Conservation (phyloP, 1,140 invertebrate species). For the Ceratina calcarata region DNA sequence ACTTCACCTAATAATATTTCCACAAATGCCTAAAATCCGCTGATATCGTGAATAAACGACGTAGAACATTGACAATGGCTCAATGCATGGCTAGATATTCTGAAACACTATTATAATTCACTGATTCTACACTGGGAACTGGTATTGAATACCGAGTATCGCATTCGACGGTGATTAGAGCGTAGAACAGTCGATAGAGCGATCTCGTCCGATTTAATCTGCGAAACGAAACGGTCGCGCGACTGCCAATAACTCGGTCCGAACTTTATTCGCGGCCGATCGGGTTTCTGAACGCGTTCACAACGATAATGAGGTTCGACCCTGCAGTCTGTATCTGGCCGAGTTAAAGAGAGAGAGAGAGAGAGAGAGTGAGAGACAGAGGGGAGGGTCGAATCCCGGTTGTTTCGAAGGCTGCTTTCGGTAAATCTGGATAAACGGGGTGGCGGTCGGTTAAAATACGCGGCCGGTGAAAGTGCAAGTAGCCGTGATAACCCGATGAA, state of each 20-base stretch:
- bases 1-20: no score
- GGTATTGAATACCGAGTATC: neutral
- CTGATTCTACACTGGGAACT: neutral
- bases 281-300: constrained; percentile 22
- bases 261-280: constrained; percentile 22
- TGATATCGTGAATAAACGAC: no score
- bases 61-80: no score
- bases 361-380: neutral
- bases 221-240: neutral
- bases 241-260: constrained; percentile 22
- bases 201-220: constrained; percentile 14
- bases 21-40: no score
- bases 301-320: constrained; percentile 41
- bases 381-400: neutral
- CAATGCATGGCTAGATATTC: no score
- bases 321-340: neutral
- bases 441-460: constrained; percentile 16
- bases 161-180: neutral
- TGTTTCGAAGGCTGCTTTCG: constrained; percentile 41
- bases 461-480: constrained; percentile 31
- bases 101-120: no score
- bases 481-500: constrained; percentile 26
- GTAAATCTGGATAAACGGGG: constrained; percentile 26
- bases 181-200: constrained; percentile 17
- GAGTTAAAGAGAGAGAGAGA: no score